Percentiles rank a stretch among this genome's conserved stretches.
Evolutionary conservation across 2,797 vertebrate species (phyloP).

Genomic region (Mus caroli): DNA sequence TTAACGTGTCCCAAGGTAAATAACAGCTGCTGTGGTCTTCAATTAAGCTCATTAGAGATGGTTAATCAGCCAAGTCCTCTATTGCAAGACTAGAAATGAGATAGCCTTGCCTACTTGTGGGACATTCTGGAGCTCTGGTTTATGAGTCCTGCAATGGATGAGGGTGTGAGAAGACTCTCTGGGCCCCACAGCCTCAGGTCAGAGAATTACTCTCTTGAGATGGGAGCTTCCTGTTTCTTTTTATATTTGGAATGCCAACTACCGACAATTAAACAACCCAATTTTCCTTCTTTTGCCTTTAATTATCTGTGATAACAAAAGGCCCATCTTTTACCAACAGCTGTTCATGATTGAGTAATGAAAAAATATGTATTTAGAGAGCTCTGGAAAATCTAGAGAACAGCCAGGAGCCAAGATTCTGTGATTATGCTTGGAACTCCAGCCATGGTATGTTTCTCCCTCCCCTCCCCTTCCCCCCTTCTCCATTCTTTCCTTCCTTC

Average conservation of each 20-base stretch:
- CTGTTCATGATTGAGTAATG: slow-evolving; percentile 20
- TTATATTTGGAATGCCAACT: background rate
- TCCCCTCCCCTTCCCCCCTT: fast-evolving
- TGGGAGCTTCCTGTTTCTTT: background rate
- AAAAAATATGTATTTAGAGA: background rate
- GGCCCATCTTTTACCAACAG: background rate
- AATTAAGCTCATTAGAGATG: slow-evolving; percentile 46
- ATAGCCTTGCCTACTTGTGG: background rate
- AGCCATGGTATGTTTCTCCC: background rate
- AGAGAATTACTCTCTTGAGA: background rate
- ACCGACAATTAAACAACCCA: slow-evolving; percentile 1
- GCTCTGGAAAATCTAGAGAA: background rate
- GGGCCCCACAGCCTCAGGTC: background rate
- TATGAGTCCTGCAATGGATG: background rate
- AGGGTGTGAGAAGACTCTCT: background rate
- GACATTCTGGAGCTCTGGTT: background rate
- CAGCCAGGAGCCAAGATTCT: background rate
- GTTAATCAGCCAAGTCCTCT: background rate
- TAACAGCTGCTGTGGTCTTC: slow-evolving; percentile 61
- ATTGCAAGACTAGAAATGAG: background rate
- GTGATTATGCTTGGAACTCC: background rate
- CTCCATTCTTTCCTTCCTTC: background rate
- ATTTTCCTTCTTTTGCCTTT: slow-evolving; percentile 45
- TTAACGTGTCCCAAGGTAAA: slow-evolving; percentile 39
- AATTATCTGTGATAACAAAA: slow-evolving; percentile 54